phyloP scores from a whole-genome alignment of 2,888 invertebrate species.

The Calephelis perditalis region DNA sequence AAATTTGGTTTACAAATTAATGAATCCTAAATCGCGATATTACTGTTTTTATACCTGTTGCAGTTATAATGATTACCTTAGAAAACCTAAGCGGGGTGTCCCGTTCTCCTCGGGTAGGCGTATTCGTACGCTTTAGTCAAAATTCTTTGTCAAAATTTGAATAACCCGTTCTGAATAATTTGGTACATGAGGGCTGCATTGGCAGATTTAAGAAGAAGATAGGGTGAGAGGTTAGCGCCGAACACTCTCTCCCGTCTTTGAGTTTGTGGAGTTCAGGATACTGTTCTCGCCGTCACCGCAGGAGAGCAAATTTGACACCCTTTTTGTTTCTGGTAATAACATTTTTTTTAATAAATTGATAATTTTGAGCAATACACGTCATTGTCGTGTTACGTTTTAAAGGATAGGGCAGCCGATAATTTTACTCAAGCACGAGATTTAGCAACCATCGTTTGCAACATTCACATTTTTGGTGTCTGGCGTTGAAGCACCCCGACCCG shows the following conservation, averaged over 20 bases:
- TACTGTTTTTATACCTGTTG: conserved; percentile 26
- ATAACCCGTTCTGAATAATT: not conserved
- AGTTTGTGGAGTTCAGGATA: conserved; percentile 1
- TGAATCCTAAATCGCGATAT: conserved; percentile 30
- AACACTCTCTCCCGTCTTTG: not conserved
- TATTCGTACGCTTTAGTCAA: conserved; percentile 30
- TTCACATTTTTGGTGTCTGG: no score
- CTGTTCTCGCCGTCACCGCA: not conserved
- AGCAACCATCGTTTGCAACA: no score
- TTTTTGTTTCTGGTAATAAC: not conserved
- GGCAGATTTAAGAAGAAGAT: conserved; percentile 1
- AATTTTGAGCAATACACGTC: no score
- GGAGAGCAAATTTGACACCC: not conserved
- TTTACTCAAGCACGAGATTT: no score
- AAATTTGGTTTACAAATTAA: not conserved
- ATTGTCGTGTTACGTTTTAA: no score
- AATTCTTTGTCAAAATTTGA: conserved; percentile 1
- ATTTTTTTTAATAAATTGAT: not conserved
- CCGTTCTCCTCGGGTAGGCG: conserved; percentile 58
- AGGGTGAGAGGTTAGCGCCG: conserved; percentile 2
- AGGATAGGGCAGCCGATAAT: no score
- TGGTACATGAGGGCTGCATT: no score
- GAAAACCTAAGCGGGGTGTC: conserved; percentile 42
- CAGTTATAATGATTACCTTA: conserved; percentile 20
- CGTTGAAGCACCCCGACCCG: no score